phyloP scores from a whole-genome alignment of 2,888 invertebrate genomes.

The Apomyelois bistriatella region DNA sequence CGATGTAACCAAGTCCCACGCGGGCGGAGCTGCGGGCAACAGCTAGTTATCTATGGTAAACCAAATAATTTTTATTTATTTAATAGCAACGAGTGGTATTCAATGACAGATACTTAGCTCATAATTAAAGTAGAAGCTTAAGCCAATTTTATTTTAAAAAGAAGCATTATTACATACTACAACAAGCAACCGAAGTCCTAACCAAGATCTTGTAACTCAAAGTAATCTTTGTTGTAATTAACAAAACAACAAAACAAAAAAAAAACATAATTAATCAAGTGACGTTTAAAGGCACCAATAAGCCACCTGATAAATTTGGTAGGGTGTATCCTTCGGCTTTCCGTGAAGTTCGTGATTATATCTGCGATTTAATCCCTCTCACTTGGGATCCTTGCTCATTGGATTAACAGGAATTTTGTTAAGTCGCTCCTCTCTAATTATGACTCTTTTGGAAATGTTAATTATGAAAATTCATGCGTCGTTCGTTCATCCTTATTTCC shows the following conservation, averaged over 20 bases:
- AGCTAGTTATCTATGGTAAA: no score
- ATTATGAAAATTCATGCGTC: constrained; percentile 25
- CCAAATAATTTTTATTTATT: neutral
- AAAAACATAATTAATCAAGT: no score
- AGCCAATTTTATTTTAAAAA: no score
- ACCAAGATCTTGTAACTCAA: no score
- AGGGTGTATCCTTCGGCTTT: constrained; percentile 28
- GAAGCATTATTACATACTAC: no score
- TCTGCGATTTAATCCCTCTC: constrained; percentile 27
- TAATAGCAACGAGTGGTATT: neutral
- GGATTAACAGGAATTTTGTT: constrained; percentile 41
- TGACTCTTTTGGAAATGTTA: constrained; percentile 36
- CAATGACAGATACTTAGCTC: no score
- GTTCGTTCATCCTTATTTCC: neutral
- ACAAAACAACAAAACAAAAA: no score
- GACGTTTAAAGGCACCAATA: constrained; percentile 28
- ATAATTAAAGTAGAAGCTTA: no score
- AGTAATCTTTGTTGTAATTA: no score
- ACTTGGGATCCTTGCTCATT: constrained; percentile 30
- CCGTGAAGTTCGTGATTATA: constrained; percentile 27
- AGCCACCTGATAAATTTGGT: constrained; percentile 47
- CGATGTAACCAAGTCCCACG: no score
- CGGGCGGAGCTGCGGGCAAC: no score
- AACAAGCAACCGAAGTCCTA: no score
- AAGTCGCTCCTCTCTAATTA: constrained; percentile 35